Evolutionary conservation across 1,140 invertebrate species (phyloP).

Genomic region (Bicyclus anynana): DNA sequence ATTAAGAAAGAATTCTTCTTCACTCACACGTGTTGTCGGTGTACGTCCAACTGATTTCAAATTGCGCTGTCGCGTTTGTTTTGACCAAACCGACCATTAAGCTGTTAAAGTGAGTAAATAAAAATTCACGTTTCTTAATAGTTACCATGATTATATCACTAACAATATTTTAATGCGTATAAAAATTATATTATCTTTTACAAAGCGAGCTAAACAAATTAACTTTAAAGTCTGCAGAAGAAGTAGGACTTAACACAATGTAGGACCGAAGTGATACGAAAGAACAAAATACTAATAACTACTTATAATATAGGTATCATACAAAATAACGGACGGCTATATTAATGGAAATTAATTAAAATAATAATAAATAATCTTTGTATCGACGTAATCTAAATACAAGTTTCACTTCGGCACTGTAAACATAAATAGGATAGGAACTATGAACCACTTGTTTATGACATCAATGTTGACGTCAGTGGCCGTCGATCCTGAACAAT

Average conservation of each 20-base stretch:
- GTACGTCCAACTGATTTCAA: no score
- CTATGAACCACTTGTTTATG: conserved; percentile 49
- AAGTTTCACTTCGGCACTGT: conserved; percentile 18
- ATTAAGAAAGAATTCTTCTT: no score
- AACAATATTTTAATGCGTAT: no score
- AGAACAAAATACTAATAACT: not conserved
- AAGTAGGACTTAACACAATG: conserved; percentile 7
- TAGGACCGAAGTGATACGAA: conserved; percentile 13
- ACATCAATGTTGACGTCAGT: conserved; percentile 38
- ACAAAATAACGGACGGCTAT: conserved; percentile 24
- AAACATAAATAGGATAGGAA: conserved; percentile 62
- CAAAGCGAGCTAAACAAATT: no score
- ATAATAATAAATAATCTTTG: conserved; percentile 16
- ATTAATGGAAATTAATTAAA: conserved; percentile 10
- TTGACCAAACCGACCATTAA: no score
- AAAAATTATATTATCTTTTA: no score
- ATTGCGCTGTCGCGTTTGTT: no score
- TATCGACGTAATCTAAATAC: not conserved
- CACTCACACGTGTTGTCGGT: no score
- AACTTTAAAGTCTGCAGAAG: no score
- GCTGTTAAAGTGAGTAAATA: no score
- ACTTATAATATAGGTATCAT: conserved; percentile 16
- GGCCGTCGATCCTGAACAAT: conserved; percentile 33
- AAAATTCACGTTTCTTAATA: no score
- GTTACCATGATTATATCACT: no score